Conservation (phyloP, 2,113 vertebrate genomes). For the Ctenomys sociabilis region DNA sequence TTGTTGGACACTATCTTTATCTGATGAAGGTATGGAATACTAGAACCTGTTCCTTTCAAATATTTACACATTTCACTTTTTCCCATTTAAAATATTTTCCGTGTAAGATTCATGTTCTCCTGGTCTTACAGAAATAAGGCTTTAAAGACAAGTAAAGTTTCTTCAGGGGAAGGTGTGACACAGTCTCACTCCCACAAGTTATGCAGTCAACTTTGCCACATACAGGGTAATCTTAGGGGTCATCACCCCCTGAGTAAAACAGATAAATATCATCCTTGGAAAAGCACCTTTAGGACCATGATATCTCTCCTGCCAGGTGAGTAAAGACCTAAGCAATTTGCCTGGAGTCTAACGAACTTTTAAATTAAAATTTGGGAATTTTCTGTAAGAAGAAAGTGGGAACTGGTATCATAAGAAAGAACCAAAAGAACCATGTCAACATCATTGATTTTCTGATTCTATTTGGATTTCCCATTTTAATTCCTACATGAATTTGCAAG, state of each 20-base stretch:
- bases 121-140: neutral
- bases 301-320: neutral
- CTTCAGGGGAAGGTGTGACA: neutral
- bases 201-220: neutral
- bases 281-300: neutral
- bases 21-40: neutral
- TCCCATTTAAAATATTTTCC: neutral
- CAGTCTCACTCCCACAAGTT: neutral
- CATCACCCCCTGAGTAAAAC: neutral
- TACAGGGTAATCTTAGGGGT: neutral
- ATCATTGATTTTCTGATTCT: neutral
- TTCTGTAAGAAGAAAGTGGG: neutral
- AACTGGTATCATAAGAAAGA: neutral
- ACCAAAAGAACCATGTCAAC: neutral
- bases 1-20: neutral
- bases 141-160: neutral
- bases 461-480: slow-evolving; percentile 14
- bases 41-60: neutral
- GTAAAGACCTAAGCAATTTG: neutral
- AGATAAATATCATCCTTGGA: neutral
- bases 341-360: neutral
- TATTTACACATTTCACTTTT: neutral
- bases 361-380: neutral
- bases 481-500: neutral
- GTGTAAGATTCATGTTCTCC: neutral